Evolutionary conservation across 2,888 invertebrate species (phyloP).

Genomic region (Anagyrus pseudococci): DNA sequence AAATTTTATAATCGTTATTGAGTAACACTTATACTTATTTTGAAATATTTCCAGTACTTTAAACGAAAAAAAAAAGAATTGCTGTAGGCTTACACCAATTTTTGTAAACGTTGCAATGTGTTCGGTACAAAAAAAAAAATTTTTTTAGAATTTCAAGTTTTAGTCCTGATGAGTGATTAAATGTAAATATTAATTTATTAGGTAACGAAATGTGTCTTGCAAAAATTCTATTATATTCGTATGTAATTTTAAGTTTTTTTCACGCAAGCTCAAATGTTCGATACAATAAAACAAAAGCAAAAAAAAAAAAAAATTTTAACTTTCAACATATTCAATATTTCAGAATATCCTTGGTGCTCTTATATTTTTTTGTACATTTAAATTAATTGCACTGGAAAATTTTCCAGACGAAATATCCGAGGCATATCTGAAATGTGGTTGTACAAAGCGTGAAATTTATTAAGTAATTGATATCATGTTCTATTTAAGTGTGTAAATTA

Average conservation of each 20-base stretch:
- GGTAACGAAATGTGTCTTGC: no score
- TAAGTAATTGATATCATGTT: no score
- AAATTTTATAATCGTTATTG: no score
- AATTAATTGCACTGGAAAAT: neutral
- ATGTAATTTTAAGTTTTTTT: slow-evolving; percentile 15
- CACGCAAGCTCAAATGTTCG: slow-evolving; percentile 34
- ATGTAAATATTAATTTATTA: slow-evolving; percentile 12
- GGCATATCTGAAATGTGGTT: slow-evolving; percentile 21
- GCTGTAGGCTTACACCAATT: neutral
- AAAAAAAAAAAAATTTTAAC: slow-evolving; percentile 1
- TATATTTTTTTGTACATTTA: neutral
- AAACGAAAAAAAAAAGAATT: no score
- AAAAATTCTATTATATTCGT: no score
- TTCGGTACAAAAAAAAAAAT: neutral
- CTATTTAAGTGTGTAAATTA: slow-evolving; percentile 13
- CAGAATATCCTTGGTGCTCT: neutral
- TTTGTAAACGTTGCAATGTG: neutral
- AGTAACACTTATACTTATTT: no score
- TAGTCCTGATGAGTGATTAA: slow-evolving; percentile 24
- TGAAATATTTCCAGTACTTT: no score
- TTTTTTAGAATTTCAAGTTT: slow-evolving; percentile 12
- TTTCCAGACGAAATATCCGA: slow-evolving; percentile 3
- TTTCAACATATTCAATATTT: neutral
- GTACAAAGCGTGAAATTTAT: no score
- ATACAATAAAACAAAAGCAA: slow-evolving; percentile 21